Evolutionary conservation across 1,140 invertebrate genomes (phyloP).

Genomic region (Sminthurides bifidus): DNA sequence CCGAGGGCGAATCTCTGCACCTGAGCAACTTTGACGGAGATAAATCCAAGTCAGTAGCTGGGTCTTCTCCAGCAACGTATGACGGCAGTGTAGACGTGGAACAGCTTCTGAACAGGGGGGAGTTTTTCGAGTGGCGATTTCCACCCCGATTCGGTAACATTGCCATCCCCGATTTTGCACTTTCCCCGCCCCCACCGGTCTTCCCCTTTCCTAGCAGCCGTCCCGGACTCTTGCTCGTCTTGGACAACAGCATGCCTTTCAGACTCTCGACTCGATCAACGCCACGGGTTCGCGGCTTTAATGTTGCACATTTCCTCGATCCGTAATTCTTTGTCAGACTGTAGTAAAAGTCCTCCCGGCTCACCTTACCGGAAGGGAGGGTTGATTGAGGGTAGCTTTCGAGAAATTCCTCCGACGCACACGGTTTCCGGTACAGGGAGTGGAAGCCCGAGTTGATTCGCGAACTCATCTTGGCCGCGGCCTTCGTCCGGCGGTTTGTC

Average conservation of each 20-base stretch:
- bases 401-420: conserved; percentile 27
- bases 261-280: conserved; percentile 29
- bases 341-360: not conserved
- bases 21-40: no score
- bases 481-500: no score
- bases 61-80: conserved; percentile 31
- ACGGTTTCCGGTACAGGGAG: conserved; percentile 19
- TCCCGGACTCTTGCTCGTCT: conserved; percentile 6
- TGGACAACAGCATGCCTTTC: conserved; percentile 19
- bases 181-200: not conserved
- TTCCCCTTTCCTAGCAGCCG: not conserved
- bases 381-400: not conserved
- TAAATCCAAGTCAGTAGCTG: conserved; percentile 28
- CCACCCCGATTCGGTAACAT: not conserved
- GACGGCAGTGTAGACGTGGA: conserved; percentile 28
- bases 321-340: not conserved
- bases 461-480: not conserved
- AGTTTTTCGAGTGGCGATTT: conserved; percentile 12
- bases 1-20: no score
- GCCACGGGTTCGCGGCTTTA: conserved; percentile 14
- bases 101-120: conserved; percentile 28
- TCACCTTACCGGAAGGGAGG: not conserved
- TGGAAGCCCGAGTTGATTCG: not conserved
- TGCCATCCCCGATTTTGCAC: not conserved
- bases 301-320: conserved; percentile 26